phyloP scores from a whole-genome alignment of 1,140 invertebrate genomes.

The Diachasma alloeum region DNA sequence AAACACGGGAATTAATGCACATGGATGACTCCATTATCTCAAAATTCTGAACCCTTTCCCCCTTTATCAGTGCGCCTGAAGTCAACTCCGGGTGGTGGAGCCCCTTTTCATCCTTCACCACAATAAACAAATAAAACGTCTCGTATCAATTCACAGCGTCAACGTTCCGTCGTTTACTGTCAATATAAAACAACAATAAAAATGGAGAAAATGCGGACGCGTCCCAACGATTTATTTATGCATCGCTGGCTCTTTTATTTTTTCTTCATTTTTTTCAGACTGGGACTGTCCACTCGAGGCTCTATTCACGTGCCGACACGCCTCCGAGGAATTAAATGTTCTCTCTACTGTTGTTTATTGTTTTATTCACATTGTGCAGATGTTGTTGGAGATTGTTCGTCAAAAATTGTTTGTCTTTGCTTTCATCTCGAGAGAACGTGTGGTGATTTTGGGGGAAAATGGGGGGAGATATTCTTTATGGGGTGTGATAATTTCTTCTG shows the following conservation, averaged over 20 bases:
- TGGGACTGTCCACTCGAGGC: neutral
- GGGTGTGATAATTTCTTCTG: no score
- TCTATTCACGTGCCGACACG: neutral
- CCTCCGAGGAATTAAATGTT: neutral
- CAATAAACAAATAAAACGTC: conserved; percentile 25
- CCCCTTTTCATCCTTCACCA: neutral
- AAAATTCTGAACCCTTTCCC: conserved; percentile 16
- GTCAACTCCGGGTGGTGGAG: conserved; percentile 19
- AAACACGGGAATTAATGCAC: conserved; percentile 30
- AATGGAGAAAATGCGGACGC: conserved; percentile 19
- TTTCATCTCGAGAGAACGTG: neutral
- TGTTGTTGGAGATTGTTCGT: neutral
- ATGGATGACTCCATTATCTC: conserved; percentile 33
- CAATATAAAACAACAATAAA: conserved; percentile 13
- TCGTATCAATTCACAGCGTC: neutral
- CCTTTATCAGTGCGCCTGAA: neutral
- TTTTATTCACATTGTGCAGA: neutral
- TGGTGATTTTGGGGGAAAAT: no score
- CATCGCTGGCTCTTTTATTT: conserved; percentile 32
- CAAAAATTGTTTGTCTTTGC: neutral
- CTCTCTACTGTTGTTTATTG: neutral
- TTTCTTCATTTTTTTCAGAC: neutral
- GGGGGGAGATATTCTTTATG: no score
- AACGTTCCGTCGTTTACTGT: conserved; percentile 11
- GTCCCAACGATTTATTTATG: conserved; percentile 30